A percentile compares a stretch with the other conserved stretches of the same genome.
Conservation (phyloP, 2,888 invertebrate genomes). For the Nomada hirtipes region DNA sequence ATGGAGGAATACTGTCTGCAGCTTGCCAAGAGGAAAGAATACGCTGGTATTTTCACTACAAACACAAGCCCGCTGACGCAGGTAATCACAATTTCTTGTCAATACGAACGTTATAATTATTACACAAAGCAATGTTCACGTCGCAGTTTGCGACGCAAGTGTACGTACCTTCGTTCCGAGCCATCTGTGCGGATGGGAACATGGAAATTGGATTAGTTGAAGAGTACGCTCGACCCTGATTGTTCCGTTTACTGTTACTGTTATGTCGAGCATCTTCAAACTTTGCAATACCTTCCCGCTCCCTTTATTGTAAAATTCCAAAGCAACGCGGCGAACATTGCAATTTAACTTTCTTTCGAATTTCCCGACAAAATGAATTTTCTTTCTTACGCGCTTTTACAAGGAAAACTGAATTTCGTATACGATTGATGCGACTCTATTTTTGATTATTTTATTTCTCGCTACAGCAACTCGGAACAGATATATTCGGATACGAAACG, state of each 20-base stretch:
- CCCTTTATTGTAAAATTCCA: neutral
- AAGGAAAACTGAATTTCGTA: neutral
- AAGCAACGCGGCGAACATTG: conserved; percentile 5
- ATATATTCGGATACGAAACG: conserved; percentile 91
- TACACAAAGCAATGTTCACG: neutral
- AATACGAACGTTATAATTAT: neutral
- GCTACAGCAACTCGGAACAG: conserved; percentile 91
- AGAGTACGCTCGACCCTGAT: neutral
- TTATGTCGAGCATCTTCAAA: conserved; percentile 5
- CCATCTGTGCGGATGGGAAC: neutral
- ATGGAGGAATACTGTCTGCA: conserved; percentile 91
- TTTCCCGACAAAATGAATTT: neutral
- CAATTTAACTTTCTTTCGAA: neutral
- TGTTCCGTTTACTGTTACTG: conserved; percentile 24
- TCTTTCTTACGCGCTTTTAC: neutral
- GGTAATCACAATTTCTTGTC: conserved; percentile 84
- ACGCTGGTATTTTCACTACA: conserved; percentile 92
- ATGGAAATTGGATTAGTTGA: conserved; percentile 16
- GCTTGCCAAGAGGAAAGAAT: conserved; percentile 88
- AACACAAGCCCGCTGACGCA: conserved; percentile 95
- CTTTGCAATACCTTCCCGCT: neutral
- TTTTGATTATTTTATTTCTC: neutral
- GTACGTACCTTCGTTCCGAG: neutral
- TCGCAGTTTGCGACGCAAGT: neutral
- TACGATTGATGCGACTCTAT: neutral